A percentile compares a stretch with the other conserved stretches of the same genome.
Conservation (phyloP, 37 sponge, comb jelly and placozoan genomes). For the Aphrocallistes beatrix region DNA sequence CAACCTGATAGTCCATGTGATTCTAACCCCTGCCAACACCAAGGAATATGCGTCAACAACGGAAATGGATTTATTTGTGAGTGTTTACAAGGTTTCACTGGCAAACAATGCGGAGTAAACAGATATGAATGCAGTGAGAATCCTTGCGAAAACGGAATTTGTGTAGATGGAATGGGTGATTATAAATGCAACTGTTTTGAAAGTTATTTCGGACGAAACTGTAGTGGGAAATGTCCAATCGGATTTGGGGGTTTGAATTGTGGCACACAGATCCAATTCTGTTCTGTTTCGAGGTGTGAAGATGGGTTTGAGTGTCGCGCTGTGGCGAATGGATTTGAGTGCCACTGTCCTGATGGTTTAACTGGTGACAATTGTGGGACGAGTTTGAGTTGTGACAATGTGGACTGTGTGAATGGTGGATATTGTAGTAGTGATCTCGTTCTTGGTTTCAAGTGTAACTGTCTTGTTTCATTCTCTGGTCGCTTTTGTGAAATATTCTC, state of each 20-base stretch:
- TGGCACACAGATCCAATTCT: background rate
- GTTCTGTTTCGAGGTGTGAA: background rate
- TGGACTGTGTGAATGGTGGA: conserved; percentile 26
- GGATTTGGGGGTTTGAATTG: background rate
- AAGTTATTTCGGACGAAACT: background rate
- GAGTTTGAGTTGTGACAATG: background rate
- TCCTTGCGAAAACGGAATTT: conserved; percentile 21
- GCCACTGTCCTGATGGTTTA: background rate
- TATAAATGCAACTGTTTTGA: background rate
- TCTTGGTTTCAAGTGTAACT: conserved; percentile 24
- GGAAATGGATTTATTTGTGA: conserved; percentile 1
- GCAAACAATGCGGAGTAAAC: background rate
- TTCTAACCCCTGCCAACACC: conserved; percentile 13
- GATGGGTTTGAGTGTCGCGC: background rate
- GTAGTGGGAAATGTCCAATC: background rate
- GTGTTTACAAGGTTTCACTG: background rate
- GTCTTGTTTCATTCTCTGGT: conserved; percentile 27
- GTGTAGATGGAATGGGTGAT: conserved; percentile 16
- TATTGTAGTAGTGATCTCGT: conserved; percentile 29
- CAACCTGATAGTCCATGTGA: conserved; percentile 4
- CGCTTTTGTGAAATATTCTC: conserved; percentile 23
- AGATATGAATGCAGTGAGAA: conserved; percentile 31
- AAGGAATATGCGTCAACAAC: conserved; percentile 1
- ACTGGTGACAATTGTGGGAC: background rate
- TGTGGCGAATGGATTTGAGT: background rate